phyloP scores from a whole-genome alignment of 1,140 invertebrate genomes.

The Drosophila ogumai region DNA sequence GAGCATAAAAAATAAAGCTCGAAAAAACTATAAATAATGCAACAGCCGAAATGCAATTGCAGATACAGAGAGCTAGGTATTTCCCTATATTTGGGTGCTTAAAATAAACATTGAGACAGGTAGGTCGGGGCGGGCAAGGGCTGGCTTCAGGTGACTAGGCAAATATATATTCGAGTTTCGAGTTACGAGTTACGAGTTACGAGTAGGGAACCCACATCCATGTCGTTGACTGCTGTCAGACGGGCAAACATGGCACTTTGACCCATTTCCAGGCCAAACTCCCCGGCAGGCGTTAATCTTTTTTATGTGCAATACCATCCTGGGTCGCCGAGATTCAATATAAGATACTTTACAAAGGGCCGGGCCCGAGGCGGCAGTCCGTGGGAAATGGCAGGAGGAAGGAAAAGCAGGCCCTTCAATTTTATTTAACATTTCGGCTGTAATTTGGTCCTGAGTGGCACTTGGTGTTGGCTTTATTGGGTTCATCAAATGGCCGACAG shows the following conservation, averaged over 20 bases:
- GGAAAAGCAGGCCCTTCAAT: slow-evolving; percentile 56
- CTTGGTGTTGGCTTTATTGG: slow-evolving; percentile 71
- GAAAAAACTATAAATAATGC: slow-evolving; percentile 67
- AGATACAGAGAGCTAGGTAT: slow-evolving; percentile 3
- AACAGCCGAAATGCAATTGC: slow-evolving; percentile 61
- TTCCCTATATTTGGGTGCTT: slow-evolving; percentile 7
- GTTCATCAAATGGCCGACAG: slow-evolving; percentile 74
- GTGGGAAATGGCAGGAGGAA: slow-evolving; percentile 6
- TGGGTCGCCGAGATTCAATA: slow-evolving; percentile 73
- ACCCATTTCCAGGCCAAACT: slow-evolving; percentile 58
- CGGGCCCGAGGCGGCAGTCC: slow-evolving; percentile 9
- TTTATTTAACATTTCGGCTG: slow-evolving; percentile 75
- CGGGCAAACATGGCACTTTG: slow-evolving; percentile 46
- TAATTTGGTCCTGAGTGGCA: slow-evolving; percentile 71
- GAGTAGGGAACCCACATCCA: slow-evolving; percentile 12
- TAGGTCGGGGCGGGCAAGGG: background rate
- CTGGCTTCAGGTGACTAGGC: slow-evolving; percentile 24
- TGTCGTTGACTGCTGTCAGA: slow-evolving; percentile 64
- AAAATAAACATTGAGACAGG: slow-evolving; percentile 29
- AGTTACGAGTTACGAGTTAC: slow-evolving; percentile 2
- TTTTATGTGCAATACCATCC: slow-evolving; percentile 58
- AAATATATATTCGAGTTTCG: slow-evolving; percentile 13
- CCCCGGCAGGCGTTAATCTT: slow-evolving; percentile 63
- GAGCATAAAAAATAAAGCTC: slow-evolving; percentile 57
- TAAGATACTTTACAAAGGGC: slow-evolving; percentile 65